Evolutionary conservation across 2,797 vertebrate species (phyloP).

Genomic region (Phataginus tricuspis): DNA sequence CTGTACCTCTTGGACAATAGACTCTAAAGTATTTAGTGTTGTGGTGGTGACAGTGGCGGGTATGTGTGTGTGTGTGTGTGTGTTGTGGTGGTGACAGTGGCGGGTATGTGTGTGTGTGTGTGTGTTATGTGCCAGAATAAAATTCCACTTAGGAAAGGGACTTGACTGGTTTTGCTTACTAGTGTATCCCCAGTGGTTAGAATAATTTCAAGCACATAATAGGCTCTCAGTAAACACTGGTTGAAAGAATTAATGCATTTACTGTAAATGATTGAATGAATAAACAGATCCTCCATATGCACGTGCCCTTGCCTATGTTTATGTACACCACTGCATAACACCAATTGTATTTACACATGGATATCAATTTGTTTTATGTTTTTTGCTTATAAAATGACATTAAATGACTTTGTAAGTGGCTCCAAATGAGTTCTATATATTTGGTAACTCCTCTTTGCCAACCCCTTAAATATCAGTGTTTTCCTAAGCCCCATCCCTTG

Average conservation of each 20-base stretch:
- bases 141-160: neutral
- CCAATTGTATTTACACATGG: neutral
- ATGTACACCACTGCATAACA: neutral
- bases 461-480: neutral
- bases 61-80: neutral
- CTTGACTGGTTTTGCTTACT: neutral
- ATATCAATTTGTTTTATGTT: neutral
- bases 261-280: neutral
- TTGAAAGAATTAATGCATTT: neutral
- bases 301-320: neutral
- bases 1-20: conserved; percentile 45
- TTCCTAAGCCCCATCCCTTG: neutral
- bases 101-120: neutral
- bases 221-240: neutral
- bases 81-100: neutral
- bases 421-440: neutral
- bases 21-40: conserved; percentile 23
- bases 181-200: neutral
- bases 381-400: neutral
- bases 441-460: conserved; percentile 4
- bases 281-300: neutral
- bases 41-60: neutral
- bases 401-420: conserved; percentile 1
- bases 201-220: neutral
- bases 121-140: neutral